A percentile compares a stretch with the other conserved stretches of the same genome.
Conservation (phyloP, 2,113 vertebrate genomes). For the Microcebus griseorufus region DNA sequence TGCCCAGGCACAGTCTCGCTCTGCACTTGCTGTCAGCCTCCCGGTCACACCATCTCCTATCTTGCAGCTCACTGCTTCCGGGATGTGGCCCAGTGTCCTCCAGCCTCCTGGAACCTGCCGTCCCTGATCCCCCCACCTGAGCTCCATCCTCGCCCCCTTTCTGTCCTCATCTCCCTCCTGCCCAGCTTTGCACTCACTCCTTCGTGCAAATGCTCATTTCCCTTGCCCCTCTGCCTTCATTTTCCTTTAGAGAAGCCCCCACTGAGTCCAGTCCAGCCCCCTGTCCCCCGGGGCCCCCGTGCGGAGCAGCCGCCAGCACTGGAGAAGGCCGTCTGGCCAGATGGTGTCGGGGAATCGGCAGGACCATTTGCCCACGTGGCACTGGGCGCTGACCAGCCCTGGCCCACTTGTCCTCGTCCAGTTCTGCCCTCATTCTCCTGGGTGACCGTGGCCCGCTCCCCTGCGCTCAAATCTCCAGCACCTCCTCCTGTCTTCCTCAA, state of each 20-base stretch:
- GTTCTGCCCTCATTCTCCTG: rapidly evolving
- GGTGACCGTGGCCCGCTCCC: background rate
- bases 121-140: no score
- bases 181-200: background rate
- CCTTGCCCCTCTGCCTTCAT: background rate
- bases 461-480: no score
- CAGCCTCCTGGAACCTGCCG: background rate
- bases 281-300: background rate
- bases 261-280: background rate
- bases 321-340: background rate
- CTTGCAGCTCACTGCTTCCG: background rate
- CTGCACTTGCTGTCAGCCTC: rapidly evolving
- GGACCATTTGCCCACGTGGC: background rate
- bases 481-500: background rate
- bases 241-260: background rate
- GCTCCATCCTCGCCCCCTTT: background rate
- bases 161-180: background rate
- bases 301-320: rapidly evolving
- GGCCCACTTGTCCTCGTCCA: background rate
- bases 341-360: rapidly evolving
- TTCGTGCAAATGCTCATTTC: rapidly evolving
- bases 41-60: rapidly evolving
- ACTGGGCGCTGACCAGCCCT: background rate
- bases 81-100: background rate
- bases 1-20: rapidly evolving